Base-by-base conservation (phyloP, 2,797 vertebrate genomes). In the Scyliorhinus canicula region DNA sequence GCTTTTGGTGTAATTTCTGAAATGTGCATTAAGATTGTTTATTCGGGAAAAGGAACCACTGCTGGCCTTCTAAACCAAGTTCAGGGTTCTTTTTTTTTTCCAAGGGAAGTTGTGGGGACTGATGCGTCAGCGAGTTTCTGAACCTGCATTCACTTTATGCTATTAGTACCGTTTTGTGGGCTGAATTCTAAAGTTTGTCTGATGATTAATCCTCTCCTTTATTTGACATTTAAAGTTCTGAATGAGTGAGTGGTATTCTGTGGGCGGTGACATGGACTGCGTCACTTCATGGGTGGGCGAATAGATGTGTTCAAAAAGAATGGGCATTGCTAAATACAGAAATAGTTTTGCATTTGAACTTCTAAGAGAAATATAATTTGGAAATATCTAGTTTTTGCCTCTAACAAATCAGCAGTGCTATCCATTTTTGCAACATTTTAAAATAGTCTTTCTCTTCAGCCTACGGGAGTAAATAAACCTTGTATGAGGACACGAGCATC, bases 171-270 rank as follows among this genome's bases (percentile, higher is more conserved):
- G 6, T 47, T 21, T n/a, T 44, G 4, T 79, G 40, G 77, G 77
- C 19, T 82, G 77, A 44, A n/a, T 82, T 82, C 77, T 47, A 24
- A 21, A 82, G 77, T 82, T 82, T 82, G 77, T 24, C 40, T 47
- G 79, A 82, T 82, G 79, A 82, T 47, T 82, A 82, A 82, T 82
- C 79, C 40, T 26, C 79, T 82, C 79, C 79, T 47, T 82, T 82
- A 82, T 47, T 82, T 82, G 79, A 82, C 79, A 82, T 82, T 82
- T 82, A 24, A 47, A 82, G 79, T 82, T 82, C 44, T 82, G 44
- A 47, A 82, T 82, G 44, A 82, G 44, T 82, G 79, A 82, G 40
- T 82, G 79, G 44, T 82, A 44, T 82, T 82, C 79, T 82, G 79
- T 82, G 40, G 79, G 79, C 44, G 79, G 79, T 82, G 44, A 82